Base-by-base conservation (phyloP, 2,888 invertebrate genomes). In the Perizoma flavofasciatum region DNA sequence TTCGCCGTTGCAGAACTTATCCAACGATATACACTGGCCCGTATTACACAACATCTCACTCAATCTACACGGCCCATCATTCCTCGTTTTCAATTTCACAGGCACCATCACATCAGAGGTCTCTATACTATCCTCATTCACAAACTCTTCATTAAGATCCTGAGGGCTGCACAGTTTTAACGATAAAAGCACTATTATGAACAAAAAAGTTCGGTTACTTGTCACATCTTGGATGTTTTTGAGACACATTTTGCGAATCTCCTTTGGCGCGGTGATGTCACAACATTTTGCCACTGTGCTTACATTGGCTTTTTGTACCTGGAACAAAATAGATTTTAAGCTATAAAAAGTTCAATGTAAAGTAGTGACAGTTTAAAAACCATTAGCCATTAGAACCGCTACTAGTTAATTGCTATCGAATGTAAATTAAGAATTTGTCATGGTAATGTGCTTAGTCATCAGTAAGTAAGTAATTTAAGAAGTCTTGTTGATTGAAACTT, bases 1-100 rank as follows among this genome's bases (percentile, higher is more conserved):
- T 62, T 95, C 92, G 22, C 96, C 95, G 77, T 97, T 95, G 86
- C 97, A 97, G 82, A 94, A 96, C 83, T 95, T 95, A 87, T 95
- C 95, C 78, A 95, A 86, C 45, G 95, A 93, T 75, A 96, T 93
- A 87, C 96, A 96, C 83, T 94, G 94, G 46, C 94, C 93, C 37
- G 94, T 94, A 77, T 94, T 93, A 82, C 94, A 94, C 56, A 93
- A 85, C 66, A 94, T 90, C 82, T 94, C 94, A 71, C 94, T 94
- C 69, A 93, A 79, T 66, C 93, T 91, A 82, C 94, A 94, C n/a
- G 88, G 86, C 39, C 78, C 74, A 4, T 62, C 81, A 63, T 83
- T 85, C 54, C 87, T 82, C 33, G 79, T 76, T 67, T 84, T 87
- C 60, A 83, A 77, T 73, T 81, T 85, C 63, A 82, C 82, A 55